Evolutionary conservation across 2,113 vertebrate genomes (phyloP).

Genomic region (Sinosuthora webbiana): DNA sequence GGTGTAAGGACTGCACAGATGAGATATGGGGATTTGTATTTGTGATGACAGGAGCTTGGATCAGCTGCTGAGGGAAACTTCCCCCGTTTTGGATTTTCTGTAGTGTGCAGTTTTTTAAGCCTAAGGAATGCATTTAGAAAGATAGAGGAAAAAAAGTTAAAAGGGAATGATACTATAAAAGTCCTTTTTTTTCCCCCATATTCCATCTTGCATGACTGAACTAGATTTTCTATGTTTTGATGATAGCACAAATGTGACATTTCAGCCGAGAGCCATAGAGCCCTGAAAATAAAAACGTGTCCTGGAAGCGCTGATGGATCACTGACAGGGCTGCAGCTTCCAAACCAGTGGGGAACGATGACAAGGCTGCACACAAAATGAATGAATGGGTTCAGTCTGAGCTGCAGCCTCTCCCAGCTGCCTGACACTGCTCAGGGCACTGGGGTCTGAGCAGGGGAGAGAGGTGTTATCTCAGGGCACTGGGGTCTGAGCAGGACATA

Average conservation of each 20-base stretch:
- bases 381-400: neutral
- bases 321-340: neutral
- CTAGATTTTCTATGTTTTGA: neutral
- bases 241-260: conserved; percentile 10
- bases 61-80: neutral
- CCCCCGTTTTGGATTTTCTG: neutral
- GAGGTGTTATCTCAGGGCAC: no score
- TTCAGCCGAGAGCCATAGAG: conserved; percentile 16
- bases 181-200: neutral
- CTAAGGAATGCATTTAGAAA: neutral
- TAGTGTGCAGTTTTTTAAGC: neutral
- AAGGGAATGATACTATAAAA: neutral
- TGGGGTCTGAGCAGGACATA: no score
- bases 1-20: neutral
- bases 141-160: neutral
- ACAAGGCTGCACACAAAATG: neutral
- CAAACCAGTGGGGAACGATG: neutral
- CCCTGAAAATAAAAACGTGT: neutral
- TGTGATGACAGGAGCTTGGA: neutral
- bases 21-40: neutral
- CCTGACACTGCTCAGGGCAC: neutral
- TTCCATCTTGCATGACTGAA: neutral
- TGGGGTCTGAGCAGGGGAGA: neutral
- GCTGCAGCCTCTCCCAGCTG: neutral
- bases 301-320: neutral